Evolutionary conservation across 2,113 vertebrate genomes (phyloP).

Genomic region (Erythrocercus mccallii): DNA sequence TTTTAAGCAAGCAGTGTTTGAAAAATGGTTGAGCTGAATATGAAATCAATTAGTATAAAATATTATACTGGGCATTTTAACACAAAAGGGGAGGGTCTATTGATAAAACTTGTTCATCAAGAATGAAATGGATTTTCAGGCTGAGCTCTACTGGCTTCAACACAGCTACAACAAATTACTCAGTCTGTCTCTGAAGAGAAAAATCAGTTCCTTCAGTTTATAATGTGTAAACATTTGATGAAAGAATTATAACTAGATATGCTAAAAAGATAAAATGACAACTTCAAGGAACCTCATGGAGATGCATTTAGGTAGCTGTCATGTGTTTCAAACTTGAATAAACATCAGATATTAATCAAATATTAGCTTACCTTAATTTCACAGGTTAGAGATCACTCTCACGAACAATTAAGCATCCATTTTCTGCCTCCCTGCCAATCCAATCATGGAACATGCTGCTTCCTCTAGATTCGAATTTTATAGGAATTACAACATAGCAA

Average conservation of each 20-base stretch:
- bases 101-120: not conserved
- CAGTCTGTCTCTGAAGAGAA: not conserved
- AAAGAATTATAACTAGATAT: not conserved
- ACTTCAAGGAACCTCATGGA: not conserved
- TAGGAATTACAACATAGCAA: not conserved
- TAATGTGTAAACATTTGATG: not conserved
- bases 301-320: not conserved
- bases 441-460: not conserved
- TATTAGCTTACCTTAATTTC: constrained; percentile 1
- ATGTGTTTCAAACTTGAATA: not conserved
- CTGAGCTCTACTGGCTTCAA: not conserved
- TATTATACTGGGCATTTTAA: not conserved
- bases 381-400: not conserved
- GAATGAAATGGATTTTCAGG: not conserved
- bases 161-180: not conserved
- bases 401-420: not conserved
- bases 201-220: not conserved
- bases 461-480: not conserved
- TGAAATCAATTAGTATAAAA: not conserved
- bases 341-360: not conserved
- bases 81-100: not conserved
- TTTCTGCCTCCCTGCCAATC: not conserved
- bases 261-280: not conserved
- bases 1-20: not conserved
- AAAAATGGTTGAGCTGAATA: not conserved